Percentiles rank a stretch among this genome's conserved stretches.
phyloP scores from a whole-genome alignment of 2,113 vertebrate genomes.

The Megaceryle torquata region DNA sequence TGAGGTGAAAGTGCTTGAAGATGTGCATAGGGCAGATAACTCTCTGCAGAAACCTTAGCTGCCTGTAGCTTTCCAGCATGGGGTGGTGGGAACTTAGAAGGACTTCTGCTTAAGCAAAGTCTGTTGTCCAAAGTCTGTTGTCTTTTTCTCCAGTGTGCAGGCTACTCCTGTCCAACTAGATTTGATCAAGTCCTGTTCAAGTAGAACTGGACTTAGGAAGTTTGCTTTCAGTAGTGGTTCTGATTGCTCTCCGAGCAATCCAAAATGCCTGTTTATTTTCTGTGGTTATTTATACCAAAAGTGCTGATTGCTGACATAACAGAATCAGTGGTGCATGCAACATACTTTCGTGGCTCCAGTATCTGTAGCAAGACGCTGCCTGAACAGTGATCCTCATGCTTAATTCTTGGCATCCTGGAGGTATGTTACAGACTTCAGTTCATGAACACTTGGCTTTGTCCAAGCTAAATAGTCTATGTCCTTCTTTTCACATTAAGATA shows the following conservation, averaged over 20 bases:
- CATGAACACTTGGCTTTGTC: neutral
- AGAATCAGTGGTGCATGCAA: neutral
- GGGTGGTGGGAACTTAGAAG: neutral
- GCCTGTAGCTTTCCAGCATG: neutral
- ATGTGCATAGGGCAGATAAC: neutral
- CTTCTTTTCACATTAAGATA: neutral
- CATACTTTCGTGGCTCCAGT: neutral
- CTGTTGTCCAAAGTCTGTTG: neutral
- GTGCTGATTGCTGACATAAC: neutral
- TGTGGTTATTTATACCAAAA: neutral
- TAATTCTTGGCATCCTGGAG: neutral
- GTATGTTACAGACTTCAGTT: neutral
- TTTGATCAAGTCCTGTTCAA: neutral
- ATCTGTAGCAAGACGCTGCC: neutral
- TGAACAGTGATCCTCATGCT: neutral
- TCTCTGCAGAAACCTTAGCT: neutral
- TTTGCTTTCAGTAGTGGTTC: neutral
- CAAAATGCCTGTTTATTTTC: neutral
- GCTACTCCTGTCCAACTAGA: neutral
- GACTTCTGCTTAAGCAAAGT: neutral
- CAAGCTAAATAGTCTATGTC: neutral
- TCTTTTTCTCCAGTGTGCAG: neutral
- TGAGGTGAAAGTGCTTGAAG: neutral
- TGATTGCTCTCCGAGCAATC: neutral
- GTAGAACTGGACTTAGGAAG: neutral